Evolutionary conservation across 2,797 vertebrate species (phyloP).

Genomic region (Pelodytes ibericus): DNA sequence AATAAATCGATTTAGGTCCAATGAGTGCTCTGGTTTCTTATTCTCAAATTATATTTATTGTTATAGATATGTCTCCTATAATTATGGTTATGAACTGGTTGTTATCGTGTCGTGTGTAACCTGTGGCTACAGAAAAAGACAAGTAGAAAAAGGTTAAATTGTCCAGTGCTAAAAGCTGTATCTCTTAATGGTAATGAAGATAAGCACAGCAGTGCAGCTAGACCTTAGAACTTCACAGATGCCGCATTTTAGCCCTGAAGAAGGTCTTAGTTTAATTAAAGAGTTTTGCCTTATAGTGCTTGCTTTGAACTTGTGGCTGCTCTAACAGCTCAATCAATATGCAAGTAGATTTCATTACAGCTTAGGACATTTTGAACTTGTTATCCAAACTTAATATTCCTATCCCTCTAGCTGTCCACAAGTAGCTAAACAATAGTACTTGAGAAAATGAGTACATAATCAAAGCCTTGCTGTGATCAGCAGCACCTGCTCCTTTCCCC

Average conservation of each 20-base stretch:
- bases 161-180: slow-evolving; percentile 1
- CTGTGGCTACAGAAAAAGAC: background rate
- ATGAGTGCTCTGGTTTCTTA: no score
- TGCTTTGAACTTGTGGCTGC: slow-evolving; percentile 36
- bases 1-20: no score
- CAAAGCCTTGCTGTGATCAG: background rate
- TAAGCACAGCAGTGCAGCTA: background rate
- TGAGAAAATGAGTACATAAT: slow-evolving; percentile 18
- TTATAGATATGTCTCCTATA: background rate
- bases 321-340: slow-evolving; percentile 37
- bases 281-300: slow-evolving; percentile 34
- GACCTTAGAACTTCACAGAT: background rate
- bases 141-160: background rate
- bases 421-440: background rate
- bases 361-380: background rate
- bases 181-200: slow-evolving; percentile 22
- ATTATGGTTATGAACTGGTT: slow-evolving; percentile 5
- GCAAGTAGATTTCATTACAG: slow-evolving; percentile 25
- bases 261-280: slow-evolving; percentile 34
- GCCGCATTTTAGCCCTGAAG: slow-evolving; percentile 13
- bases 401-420: slow-evolving; percentile 15
- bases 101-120: slow-evolving; percentile 12
- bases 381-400: slow-evolving; percentile 29
- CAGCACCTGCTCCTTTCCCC: background rate
- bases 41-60: no score